phyloP scores from a whole-genome alignment of 2,113 vertebrate species.

The Galbula dea region DNA sequence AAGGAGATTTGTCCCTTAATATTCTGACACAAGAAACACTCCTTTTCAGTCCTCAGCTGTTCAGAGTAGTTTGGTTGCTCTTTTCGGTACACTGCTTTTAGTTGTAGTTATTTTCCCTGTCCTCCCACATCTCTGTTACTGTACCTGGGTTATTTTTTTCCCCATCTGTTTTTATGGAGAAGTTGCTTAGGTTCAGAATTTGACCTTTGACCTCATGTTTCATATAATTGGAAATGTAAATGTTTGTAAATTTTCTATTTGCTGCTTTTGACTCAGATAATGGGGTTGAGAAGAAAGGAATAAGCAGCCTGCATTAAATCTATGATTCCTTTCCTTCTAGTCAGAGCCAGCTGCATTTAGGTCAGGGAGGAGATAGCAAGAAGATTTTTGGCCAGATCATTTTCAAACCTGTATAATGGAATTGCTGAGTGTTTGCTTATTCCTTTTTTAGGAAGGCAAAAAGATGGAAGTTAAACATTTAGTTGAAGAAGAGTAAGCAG shows the following conservation, averaged over 20 bases:
- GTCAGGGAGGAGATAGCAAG: not conserved
- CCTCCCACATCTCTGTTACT: not conserved
- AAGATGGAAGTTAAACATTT: not conserved
- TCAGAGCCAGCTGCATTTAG: not conserved
- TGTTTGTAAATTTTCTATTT: not conserved
- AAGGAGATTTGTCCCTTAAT: not conserved
- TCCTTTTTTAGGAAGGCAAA: not conserved
- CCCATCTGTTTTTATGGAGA: not conserved
- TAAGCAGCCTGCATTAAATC: not conserved
- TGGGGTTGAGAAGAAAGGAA: not conserved
- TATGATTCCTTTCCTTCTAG: not conserved
- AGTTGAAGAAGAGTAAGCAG: not conserved
- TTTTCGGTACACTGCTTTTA: not conserved
- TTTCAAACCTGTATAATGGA: not conserved
- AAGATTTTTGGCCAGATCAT: not conserved
- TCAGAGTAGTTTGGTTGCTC: not conserved
- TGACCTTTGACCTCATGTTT: slow-evolving; percentile 15
- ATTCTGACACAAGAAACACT: not conserved
- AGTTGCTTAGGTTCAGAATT: not conserved
- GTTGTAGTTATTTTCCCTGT: not conserved
- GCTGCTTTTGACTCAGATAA: not conserved
- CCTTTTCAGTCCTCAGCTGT: not conserved
- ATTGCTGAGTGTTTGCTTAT: not conserved
- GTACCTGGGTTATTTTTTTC: not conserved
- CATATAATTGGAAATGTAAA: slow-evolving; percentile 9